Percentiles rank a stretch among this genome's conserved stretches.
These are phyloP conservation scores for Phortica variegata DNA, from an alignment of 1,140 invertebrate species.

Conservation along the genomic window DNA sequence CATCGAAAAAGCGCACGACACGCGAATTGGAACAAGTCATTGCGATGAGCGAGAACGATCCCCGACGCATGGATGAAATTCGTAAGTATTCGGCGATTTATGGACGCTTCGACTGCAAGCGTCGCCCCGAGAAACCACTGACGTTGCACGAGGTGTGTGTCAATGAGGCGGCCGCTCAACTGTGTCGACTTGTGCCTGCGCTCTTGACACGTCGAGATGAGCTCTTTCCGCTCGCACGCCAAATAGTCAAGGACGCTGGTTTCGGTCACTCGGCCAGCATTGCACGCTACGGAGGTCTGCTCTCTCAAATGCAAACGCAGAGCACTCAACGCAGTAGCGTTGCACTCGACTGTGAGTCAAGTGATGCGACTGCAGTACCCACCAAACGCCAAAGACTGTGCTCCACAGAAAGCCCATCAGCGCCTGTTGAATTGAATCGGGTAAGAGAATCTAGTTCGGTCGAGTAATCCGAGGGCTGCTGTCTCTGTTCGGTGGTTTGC, in stretches of 20 bases:
- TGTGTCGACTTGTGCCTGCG: conserved; percentile 86
- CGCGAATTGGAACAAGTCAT: conserved; percentile 90
- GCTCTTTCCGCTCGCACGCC: conserved; percentile 90
- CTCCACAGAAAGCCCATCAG: conserved; percentile 41
- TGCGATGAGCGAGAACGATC: conserved; percentile 85
- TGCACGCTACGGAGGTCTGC: conserved; percentile 42
- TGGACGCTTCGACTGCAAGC: conserved; percentile 92
- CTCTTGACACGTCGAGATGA: conserved; percentile 90
- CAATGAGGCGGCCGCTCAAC: conserved; percentile 95
- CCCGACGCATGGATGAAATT: conserved; percentile 87
- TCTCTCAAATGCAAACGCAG: conserved; percentile 34
- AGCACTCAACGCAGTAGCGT: conserved; percentile 7
- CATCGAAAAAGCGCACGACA: conserved; percentile 89
- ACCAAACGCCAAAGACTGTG: conserved; percentile 38
- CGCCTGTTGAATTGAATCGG: conserved; percentile 43
- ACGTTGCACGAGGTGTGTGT: conserved; percentile 92
- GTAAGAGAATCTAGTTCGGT: conserved; percentile 38
- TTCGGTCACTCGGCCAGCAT: conserved; percentile 61
- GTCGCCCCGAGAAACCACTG: conserved; percentile 92
- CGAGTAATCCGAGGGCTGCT: conserved; percentile 16
- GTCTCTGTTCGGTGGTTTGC: conserved; percentile 39
- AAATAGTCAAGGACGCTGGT: conserved; percentile 90
- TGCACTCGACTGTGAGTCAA: conserved; percentile 42
- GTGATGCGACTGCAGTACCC: conserved; percentile 29
- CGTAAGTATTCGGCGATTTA: conserved; percentile 96